Base-by-base conservation (phyloP, 2,888 invertebrate species). In the Caenorhabditis zanzibari region DNA sequence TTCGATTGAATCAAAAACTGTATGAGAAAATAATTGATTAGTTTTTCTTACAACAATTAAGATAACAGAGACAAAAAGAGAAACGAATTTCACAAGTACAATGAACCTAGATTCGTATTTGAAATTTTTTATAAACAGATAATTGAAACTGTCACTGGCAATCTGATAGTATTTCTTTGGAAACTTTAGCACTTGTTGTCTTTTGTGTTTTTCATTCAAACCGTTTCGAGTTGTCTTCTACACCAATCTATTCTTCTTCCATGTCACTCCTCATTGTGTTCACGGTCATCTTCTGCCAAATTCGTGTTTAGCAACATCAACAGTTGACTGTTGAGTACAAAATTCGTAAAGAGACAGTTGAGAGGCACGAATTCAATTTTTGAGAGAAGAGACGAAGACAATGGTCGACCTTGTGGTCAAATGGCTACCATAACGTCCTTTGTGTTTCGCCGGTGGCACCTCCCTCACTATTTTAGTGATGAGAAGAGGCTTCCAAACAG, bases 401-500 rank as follows among this genome's bases (percentile, higher is more conserved):
- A 81, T 81, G 81, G 19, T 58, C 75, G 81, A 81, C 81, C 81
- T 81, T 81, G 81, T 75, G 74, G 81, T 74, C 81, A 74, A 80
- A 73, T 73, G 80, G 80, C 80, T 80, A 80, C 73, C 80, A 80
- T 72, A 73, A 73, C 80, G 73, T 80, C 80, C 52, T 80, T 80
- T 80, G 80, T 80, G 73, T 73, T 59, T 73, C 73, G 73, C 59
- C 80, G 66, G 73, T 56, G 58, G 71, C 79, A 79, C 63, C 79
- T 79, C 64, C 71, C 71, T 71, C 71, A 64, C 79, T 47, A 54
- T 58, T 52, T 64, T 47, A 52, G 79, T 63, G 59, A 61, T 69
- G 69, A 52, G 54, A 44, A 52, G 32, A 7, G 61, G 71, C 71
- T 79, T 79, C 47, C 71, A 79, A 71, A 61, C 19, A 63, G 66